Evolutionary conservation across 2,888 invertebrate genomes (phyloP), one percentile per base, ranked within the genome.

Genomic region (Azorinus chamasolen): DNA sequence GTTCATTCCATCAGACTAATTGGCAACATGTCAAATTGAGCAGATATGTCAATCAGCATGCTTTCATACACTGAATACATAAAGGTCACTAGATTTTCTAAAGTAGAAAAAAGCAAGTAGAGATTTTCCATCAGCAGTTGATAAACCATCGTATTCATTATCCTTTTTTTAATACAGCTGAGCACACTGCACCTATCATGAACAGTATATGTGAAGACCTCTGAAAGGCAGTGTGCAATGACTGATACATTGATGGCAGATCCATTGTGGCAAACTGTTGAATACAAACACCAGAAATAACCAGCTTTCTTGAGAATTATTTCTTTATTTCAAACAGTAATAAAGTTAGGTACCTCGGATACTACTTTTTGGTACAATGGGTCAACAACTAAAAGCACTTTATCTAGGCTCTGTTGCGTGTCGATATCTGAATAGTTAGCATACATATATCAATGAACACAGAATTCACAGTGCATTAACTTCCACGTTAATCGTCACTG

Each of bases 161-260:
- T 32, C 64, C 41, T 32, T 50, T 43, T 32, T 39, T 25, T 16
- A 51, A 57, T 24, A 71, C 53, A 20, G 64, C 63, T 51, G 71
- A 71, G 53, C 71, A 71, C 32, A 71, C 22, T 22, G 64, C 14
- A 1, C 71, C 64, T 43, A 62, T 71, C 64, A 71, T 64, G 8
- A 71, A 3, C 12, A 71, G 45, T 0, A 71, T 14, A 37, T 51
- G 14, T 10, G 32, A 20, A n/a, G 54, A 53, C 27, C 16, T 8
- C 1, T 32, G 53, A 4, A 68, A 53, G 14, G 58, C 68, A 25
- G 59, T 43, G 16, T 59, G 14, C 2, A 68, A 14, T 14, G 68
- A 58, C 24, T 51, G 41, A 24, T 59, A 14, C 1, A 68, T n/a
- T 14, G 51, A 48, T 8, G 58, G 68, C 20, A 68, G 14, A 37